Percentiles rank a stretch among this genome's conserved stretches.
Evolutionary conservation across 1,140 invertebrate genomes (phyloP).

Genomic region (Leptopilina boulardi): DNA sequence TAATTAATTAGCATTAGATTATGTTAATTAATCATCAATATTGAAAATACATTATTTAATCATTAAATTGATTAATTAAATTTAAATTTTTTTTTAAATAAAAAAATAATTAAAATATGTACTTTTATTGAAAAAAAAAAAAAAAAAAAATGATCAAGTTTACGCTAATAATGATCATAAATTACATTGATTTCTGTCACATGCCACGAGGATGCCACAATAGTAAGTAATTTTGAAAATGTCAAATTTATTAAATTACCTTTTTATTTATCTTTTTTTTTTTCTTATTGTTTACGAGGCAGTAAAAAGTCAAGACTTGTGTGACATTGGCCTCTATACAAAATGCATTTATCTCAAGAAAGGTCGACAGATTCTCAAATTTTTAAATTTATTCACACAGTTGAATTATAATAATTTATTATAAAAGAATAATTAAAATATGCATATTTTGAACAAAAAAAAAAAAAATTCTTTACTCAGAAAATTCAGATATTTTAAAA

Average conservation of each 20-base stretch:
- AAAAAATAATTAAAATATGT: not conserved
- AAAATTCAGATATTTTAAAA: not conserved
- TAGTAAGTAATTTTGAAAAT: constrained; percentile 53
- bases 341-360: constrained; percentile 4
- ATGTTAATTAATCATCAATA: too few relatives aligned
- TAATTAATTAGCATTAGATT: too few relatives aligned
- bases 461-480: not conserved
- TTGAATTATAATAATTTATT: not conserved
- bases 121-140: too few relatives aligned
- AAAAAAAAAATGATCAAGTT: not conserved
- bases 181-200: constrained; percentile 40
- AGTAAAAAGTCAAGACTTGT: constrained; percentile 3
- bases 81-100: constrained; percentile 19
- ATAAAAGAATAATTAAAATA: not conserved
- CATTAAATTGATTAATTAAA: too few relatives aligned
- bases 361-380: not conserved
- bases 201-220: constrained; percentile 56
- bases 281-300: not conserved
- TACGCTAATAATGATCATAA: constrained; percentile 18
- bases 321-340: constrained; percentile 8
- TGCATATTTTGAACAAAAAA: not conserved
- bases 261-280: not conserved
- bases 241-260: constrained; percentile 3
- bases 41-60: too few relatives aligned
- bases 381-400: not conserved